Evolutionary conservation across 2,888 invertebrate genomes (phyloP).

Genomic region (Torymus texanus): DNA sequence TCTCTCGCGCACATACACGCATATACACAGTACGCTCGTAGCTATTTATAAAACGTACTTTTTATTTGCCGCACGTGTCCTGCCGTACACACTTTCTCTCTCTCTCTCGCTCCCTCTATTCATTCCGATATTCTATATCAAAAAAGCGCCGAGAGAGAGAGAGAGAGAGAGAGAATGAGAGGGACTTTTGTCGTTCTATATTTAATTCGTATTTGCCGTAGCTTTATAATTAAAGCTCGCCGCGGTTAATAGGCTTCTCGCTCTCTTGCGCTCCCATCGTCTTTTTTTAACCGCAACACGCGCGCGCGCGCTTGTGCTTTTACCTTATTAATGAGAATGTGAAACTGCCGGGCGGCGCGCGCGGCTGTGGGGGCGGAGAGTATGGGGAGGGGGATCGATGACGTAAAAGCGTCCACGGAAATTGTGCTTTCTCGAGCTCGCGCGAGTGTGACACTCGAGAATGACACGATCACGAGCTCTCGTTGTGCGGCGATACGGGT

Average conservation of each 20-base stretch:
- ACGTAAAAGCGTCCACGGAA: conserved; percentile 38
- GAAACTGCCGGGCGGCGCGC: conserved; percentile 2
- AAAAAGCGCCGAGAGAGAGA: not conserved
- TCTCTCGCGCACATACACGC: too few species aligned
- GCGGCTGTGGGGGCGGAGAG: not conserved
- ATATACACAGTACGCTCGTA: not conserved
- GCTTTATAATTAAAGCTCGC: conserved; percentile 42
- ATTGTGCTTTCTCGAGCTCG: conserved; percentile 33
- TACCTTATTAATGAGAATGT: conserved; percentile 33
- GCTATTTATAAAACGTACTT: conserved; percentile 39
- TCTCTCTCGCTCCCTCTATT: not conserved
- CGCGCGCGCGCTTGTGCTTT: conserved; percentile 7
- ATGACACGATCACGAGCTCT: conserved; percentile 50
- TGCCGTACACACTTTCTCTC: not conserved
- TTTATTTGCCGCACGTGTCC: not conserved
- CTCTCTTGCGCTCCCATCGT: not conserved
- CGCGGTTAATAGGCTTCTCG: conserved; percentile 31
- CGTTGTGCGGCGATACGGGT: conserved; percentile 55
- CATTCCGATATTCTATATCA: not conserved
- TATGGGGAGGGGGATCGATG: conserved; percentile 11
- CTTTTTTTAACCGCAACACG: conserved; percentile 27
- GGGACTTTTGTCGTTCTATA: conserved; percentile 39
- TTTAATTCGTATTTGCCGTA: conserved; percentile 39
- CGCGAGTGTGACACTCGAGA: conserved; percentile 11
- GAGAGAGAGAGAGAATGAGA: not conserved